These are phyloP conservation scores for Neolamprologus modestus DNA, from an alignment of 2,113 vertebrate species.

Conservation along the genomic window DNA sequence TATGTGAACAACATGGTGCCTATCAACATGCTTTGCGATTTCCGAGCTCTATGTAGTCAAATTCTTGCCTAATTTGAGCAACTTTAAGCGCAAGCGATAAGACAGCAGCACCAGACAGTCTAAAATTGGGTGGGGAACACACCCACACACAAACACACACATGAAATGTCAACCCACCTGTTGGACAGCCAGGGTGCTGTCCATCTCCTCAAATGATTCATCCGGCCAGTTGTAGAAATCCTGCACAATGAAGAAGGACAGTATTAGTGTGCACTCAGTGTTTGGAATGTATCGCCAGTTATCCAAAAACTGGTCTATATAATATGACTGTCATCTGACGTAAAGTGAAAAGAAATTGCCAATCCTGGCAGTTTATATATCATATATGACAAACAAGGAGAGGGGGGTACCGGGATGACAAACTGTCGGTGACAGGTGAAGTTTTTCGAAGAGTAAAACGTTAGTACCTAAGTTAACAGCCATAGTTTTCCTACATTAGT, in stretches of 20 bases:
- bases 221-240: constrained; percentile 99
- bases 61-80: background rate
- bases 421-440: background rate
- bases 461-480: background rate
- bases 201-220: constrained; percentile 99
- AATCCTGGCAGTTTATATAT: background rate
- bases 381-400: background rate
- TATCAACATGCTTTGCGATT: background rate
- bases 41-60: background rate
- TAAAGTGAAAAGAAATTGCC: background rate
- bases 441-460: too few relatives aligned
- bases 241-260: constrained; percentile 53
- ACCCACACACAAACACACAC: background rate
- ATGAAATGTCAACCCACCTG: constrained; percentile 74
- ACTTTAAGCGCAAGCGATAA: background rate
- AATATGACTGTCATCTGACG: background rate
- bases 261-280: background rate
- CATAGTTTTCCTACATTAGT: background rate
- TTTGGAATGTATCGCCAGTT: background rate
- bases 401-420: background rate
- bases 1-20: background rate
- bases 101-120: background rate
- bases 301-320: background rate
- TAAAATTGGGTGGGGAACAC: background rate
- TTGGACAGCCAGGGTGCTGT: constrained; percentile 96